phyloP scores from a whole-genome alignment of 1,140 invertebrate genomes.

The Drosophila burlai region DNA sequence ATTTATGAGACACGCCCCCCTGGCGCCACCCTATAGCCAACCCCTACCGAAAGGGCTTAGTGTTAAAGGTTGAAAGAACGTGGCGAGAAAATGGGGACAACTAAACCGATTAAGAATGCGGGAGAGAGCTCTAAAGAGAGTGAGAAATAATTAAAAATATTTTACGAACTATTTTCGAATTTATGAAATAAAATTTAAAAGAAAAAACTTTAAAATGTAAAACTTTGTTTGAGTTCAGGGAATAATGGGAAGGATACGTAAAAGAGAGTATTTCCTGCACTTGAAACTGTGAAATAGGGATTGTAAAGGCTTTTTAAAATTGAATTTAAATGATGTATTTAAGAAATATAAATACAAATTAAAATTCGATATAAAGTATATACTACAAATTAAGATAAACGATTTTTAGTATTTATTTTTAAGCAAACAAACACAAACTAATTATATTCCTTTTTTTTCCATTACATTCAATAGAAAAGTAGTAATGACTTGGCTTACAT shows the following conservation, averaged over 20 bases:
- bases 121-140: background rate
- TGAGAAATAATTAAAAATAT: background rate
- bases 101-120: constrained; percentile 7
- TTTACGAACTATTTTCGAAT: background rate
- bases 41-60: constrained; percentile 6
- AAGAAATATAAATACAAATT: background rate
- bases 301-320: background rate
- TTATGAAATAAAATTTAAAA: background rate
- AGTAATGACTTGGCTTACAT: background rate
- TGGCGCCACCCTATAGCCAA: background rate
- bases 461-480: background rate
- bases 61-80: constrained; percentile 3
- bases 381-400: background rate
- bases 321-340: background rate
- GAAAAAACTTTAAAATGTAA: background rate
- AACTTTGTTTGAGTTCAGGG: background rate
- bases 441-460: background rate
- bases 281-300: background rate
- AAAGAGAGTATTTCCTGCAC: background rate
- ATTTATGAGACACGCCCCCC: constrained; percentile 47
- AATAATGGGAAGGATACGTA: background rate
- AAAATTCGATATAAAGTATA: background rate
- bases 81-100: constrained; percentile 20
- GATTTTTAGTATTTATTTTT: no score
- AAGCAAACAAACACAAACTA: background rate